phyloP scores from a whole-genome alignment of 2,888 invertebrate genomes.

The Petrophora chlorosata region DNA sequence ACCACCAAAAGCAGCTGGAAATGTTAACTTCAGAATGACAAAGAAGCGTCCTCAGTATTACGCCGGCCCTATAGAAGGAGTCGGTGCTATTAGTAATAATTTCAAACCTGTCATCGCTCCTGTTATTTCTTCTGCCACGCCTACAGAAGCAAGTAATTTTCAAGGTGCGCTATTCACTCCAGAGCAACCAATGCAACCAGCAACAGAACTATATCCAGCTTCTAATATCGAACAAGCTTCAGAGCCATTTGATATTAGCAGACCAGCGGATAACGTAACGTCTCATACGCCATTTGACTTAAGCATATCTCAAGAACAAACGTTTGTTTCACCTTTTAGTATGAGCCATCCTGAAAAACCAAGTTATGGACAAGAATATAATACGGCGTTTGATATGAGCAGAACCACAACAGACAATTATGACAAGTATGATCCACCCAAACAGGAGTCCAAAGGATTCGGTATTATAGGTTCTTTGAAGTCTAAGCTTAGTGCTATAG shows the following conservation, averaged over 20 bases:
- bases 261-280: conserved; percentile 17
- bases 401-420: conserved; percentile 56
- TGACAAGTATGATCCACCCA: conserved; percentile 52
- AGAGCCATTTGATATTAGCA: conserved; percentile 39
- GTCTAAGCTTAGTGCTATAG: conserved; percentile 71
- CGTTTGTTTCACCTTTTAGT: conserved; percentile 32
- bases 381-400: conserved; percentile 70
- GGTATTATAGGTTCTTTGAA: conserved; percentile 77
- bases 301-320: conserved; percentile 35
- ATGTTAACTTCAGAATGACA: conserved; percentile 64
- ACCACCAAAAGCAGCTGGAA: conserved; percentile 66
- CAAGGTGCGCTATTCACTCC: conserved; percentile 66
- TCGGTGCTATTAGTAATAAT: conserved; percentile 70
- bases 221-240: conserved; percentile 24
- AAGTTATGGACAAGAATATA: conserved; percentile 42
- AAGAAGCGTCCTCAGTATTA: conserved; percentile 78
- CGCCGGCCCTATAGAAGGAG: conserved; percentile 75
- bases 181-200: conserved; percentile 31
- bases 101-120: conserved; percentile 61
- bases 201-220: conserved; percentile 8
- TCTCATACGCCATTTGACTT: conserved; percentile 36
- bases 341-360: conserved; percentile 32
- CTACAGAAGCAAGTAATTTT: conserved; percentile 40
- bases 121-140: conserved; percentile 36
- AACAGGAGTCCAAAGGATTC: conserved; percentile 61